These are phyloP conservation scores for Anarhynchus alexandrinus DNA, from an alignment of 2,113 vertebrate genomes.

Conservation along the genomic window DNA sequence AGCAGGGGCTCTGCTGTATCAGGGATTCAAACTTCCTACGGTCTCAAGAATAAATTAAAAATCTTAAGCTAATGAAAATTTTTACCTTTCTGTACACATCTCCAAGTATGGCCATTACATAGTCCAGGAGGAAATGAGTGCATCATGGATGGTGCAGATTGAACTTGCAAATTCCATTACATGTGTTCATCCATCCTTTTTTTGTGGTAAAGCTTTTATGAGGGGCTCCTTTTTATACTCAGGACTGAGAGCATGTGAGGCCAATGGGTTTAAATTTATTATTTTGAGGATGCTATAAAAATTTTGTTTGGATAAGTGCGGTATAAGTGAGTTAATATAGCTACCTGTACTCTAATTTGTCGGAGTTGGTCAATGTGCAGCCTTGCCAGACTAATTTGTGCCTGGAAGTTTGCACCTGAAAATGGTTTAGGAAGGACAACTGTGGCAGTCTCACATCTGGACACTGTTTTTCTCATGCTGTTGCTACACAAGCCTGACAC, in stretches of 20 bases:
- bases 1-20: not conserved
- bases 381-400: not conserved
- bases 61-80: not conserved
- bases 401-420: not conserved
- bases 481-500: not conserved
- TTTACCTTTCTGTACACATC: not conserved
- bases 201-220: not conserved
- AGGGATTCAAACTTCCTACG: not conserved
- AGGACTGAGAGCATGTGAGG: not conserved
- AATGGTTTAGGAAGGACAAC: not conserved
- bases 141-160: rapidly evolving
- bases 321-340: not conserved
- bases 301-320: not conserved
- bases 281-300: not conserved
- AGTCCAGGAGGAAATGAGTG: not conserved
- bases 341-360: not conserved
- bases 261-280: not conserved
- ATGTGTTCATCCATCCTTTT: not conserved
- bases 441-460: not conserved
- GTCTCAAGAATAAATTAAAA: not conserved
- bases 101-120: not conserved
- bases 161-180: not conserved
- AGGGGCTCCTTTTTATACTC: rapidly evolving
- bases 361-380: not conserved
- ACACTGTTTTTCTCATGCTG: not conserved